phyloP scores from a whole-genome alignment of 2,113 vertebrate genomes.

The Paramormyrops kingsleyae region DNA sequence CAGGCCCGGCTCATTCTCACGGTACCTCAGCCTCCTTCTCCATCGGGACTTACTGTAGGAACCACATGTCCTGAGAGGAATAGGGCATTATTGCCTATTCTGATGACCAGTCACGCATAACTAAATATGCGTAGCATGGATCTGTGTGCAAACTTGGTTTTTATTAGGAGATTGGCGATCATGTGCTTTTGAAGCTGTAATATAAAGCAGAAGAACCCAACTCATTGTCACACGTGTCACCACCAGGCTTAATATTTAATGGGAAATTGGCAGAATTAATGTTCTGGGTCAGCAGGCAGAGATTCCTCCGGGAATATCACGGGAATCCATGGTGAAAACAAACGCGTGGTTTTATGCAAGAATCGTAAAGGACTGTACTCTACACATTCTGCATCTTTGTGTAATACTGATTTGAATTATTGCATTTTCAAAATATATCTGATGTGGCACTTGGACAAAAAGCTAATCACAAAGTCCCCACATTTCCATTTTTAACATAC shows the following conservation, averaged over 20 bases:
- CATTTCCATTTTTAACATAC: neutral
- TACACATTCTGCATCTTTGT: neutral
- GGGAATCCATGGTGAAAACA: neutral
- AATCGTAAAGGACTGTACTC: neutral
- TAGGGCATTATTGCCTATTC: neutral
- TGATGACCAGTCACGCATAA: neutral
- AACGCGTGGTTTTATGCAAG: neutral
- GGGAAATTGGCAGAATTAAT: neutral
- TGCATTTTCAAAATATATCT: neutral
- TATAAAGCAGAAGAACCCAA: neutral
- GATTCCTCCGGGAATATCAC: neutral
- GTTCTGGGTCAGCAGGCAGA: neutral
- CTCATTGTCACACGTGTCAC: neutral
- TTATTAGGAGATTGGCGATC: neutral
- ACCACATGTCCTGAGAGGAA: neutral
- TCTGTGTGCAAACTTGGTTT: neutral
- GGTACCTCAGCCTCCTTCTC: neutral
- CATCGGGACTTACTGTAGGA: neutral
- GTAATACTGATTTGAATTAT: neutral
- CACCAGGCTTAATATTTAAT: neutral
- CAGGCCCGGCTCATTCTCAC: neutral
- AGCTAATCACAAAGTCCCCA: neutral
- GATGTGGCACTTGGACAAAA: neutral
- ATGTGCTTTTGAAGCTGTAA: neutral
- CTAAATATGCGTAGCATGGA: neutral